Evolutionary conservation across 1,140 invertebrate species (phyloP).

Genomic region (Anoplophora glabripennis): DNA sequence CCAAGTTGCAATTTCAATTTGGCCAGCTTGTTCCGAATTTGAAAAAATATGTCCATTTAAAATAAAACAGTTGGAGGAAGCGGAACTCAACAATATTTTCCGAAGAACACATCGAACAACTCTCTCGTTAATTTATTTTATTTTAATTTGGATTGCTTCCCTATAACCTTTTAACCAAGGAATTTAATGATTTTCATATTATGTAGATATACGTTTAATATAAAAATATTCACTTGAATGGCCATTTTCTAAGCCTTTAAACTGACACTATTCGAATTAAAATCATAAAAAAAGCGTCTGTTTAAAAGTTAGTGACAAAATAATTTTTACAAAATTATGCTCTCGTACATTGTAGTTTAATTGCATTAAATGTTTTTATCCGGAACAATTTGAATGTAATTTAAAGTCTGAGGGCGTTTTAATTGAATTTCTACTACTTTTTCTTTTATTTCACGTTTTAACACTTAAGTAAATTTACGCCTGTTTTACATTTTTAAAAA

Average conservation of each 20-base stretch:
- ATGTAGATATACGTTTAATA: too few species aligned
- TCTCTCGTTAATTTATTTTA: too few species aligned
- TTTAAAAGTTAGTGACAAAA: neutral
- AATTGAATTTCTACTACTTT: constrained; percentile 25
- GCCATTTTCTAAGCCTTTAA: neutral
- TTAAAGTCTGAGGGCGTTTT: constrained; percentile 18
- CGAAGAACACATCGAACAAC: too few species aligned
- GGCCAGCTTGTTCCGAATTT: too few species aligned
- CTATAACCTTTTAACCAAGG: too few species aligned
- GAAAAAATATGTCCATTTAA: too few species aligned
- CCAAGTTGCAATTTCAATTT: too few species aligned
- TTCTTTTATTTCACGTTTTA: constrained; percentile 17
- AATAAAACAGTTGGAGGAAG: too few species aligned
- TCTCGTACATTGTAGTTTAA: constrained; percentile 19
- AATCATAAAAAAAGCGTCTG: neutral
- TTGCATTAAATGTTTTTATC: constrained; percentile 22
- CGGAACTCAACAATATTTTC: too few species aligned
- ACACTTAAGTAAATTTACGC: constrained; percentile 3
- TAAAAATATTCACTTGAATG: too few species aligned
- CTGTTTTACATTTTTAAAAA: constrained; percentile 6
- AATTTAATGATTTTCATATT: too few species aligned
- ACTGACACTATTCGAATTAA: constrained; percentile 11
- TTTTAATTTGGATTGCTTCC: too few species aligned
- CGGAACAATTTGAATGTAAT: constrained; percentile 18
- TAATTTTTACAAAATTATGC: constrained; percentile 12